Evolutionary conservation across 2,888 invertebrate genomes (phyloP).

Genomic region (Lithophane leautieri): DNA sequence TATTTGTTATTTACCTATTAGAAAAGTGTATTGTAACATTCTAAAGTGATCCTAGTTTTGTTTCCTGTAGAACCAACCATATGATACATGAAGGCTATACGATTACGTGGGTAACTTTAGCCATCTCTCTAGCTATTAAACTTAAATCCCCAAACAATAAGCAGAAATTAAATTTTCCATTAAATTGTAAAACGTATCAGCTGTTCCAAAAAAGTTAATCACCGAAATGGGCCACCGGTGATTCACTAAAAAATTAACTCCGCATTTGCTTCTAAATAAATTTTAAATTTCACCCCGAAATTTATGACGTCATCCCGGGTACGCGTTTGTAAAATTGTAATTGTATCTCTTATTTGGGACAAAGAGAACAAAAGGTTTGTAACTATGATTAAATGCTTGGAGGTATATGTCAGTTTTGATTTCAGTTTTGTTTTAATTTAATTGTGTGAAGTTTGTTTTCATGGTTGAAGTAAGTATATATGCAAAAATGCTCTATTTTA

Average conservation of each 20-base stretch:
- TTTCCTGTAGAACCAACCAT: background rate
- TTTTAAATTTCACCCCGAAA: conserved; percentile 83
- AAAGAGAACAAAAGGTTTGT: conserved; percentile 78
- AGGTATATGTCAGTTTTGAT: conserved; percentile 54
- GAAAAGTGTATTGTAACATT: background rate
- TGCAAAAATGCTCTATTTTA: background rate
- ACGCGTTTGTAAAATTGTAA: conserved; percentile 75
- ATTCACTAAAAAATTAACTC: conserved; percentile 83
- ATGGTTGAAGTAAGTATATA: background rate
- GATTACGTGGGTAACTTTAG: background rate
- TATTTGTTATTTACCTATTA: background rate
- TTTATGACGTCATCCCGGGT: conserved; percentile 78
- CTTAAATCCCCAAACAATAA: conserved; percentile 64
- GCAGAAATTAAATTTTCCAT: conserved; percentile 69
- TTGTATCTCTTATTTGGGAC: conserved; percentile 82
- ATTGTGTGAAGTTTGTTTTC: conserved; percentile 40
- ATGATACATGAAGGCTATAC: background rate
- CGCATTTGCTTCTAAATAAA: conserved; percentile 85
- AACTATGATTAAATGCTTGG: conserved; percentile 73
- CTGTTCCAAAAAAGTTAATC: conserved; percentile 73
- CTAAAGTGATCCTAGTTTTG: background rate
- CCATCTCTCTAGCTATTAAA: conserved; percentile 44
- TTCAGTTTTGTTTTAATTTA: conserved; percentile 55
- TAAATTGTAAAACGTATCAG: conserved; percentile 67
- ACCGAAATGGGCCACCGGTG: conserved; percentile 81